Evolutionary conservation across 1,140 invertebrate species (phyloP).

Genomic region (Zaprionus ghesquierei): DNA sequence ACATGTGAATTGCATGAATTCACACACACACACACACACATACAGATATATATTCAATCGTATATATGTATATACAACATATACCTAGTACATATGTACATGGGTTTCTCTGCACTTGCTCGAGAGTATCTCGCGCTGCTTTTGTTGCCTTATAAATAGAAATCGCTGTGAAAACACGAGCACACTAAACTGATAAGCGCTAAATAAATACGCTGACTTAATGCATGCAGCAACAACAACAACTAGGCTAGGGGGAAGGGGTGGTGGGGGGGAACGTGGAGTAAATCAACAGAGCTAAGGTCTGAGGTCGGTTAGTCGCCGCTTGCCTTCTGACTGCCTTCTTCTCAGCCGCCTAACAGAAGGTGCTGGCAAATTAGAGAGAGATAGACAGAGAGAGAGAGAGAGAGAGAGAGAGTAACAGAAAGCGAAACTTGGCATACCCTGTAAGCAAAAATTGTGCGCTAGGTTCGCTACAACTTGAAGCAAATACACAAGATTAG

Average conservation of each 20-base stretch:
- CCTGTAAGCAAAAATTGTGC: not conserved
- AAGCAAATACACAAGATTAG: too few species aligned
- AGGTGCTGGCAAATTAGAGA: slow-evolving; percentile 11
- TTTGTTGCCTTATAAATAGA: slow-evolving; percentile 36
- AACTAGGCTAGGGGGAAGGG: not conserved
- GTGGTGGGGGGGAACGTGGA: not conserved
- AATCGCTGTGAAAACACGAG: slow-evolving; percentile 34
- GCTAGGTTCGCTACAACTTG: not conserved
- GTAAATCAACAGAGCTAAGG: slow-evolving; percentile 9
- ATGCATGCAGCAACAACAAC: slow-evolving; percentile 20
- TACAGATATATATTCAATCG: not conserved
- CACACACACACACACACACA: slow-evolving; percentile 4
- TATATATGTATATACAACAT: not conserved
- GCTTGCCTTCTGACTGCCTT: slow-evolving; percentile 1
- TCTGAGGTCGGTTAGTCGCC: slow-evolving; percentile 29
- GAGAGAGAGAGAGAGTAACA: not conserved
- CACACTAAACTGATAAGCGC: slow-evolving; percentile 41
- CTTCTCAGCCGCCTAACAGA: slow-evolving; percentile 9
- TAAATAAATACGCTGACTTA: slow-evolving; percentile 41
- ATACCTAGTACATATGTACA: not conserved
- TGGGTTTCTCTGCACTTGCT: not conserved
- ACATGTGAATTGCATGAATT: slow-evolving; percentile 12
- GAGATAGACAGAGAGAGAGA: not conserved
- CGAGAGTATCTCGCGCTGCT: slow-evolving; percentile 24
- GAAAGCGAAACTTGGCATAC: not conserved